Evolutionary conservation across 2,888 invertebrate genomes (phyloP).

Genomic region (Chrysina gloriosa): DNA sequence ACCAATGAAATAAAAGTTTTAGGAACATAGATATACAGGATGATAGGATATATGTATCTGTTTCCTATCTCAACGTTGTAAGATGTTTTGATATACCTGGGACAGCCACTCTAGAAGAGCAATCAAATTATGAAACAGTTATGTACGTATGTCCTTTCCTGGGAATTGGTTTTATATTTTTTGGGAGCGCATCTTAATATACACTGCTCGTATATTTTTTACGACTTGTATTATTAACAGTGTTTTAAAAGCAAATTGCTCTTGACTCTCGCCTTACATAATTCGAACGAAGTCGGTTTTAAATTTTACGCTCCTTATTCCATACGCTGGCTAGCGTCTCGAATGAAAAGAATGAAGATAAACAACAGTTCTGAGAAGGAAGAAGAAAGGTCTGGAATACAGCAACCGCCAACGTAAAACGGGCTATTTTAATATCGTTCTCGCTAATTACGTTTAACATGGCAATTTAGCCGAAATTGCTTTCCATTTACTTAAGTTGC

Average conservation of each 20-base stretch:
- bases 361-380: neutral
- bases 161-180: conserved; percentile 28
- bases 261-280: conserved; percentile 23
- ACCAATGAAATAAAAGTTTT: too few species aligned
- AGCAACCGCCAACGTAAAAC: conserved; percentile 10
- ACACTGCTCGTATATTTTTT: conserved; percentile 29
- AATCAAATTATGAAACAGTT: conserved; percentile 15
- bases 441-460: conserved; percentile 23
- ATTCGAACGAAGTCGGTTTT: conserved; percentile 2
- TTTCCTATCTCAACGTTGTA: too few species aligned
- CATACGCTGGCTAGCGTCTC: neutral
- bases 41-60: too few species aligned
- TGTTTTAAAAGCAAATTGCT: conserved; percentile 28
- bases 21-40: too few species aligned
- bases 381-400: neutral
- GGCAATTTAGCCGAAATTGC: conserved; percentile 18
- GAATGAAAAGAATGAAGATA: neutral
- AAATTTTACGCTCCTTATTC: conserved; percentile 18
- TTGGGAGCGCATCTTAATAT: conserved; percentile 21
- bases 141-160: conserved; percentile 15
- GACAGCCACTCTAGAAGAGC: conserved; percentile 6
- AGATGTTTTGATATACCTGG: neutral
- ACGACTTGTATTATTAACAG: conserved; percentile 33
- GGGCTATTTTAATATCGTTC: conserved; percentile 16
- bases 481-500: conserved; percentile 23